Evolutionary conservation across 2,113 vertebrate species (phyloP).

Genomic region (Sinocyclocheilus maitianheensis): DNA sequence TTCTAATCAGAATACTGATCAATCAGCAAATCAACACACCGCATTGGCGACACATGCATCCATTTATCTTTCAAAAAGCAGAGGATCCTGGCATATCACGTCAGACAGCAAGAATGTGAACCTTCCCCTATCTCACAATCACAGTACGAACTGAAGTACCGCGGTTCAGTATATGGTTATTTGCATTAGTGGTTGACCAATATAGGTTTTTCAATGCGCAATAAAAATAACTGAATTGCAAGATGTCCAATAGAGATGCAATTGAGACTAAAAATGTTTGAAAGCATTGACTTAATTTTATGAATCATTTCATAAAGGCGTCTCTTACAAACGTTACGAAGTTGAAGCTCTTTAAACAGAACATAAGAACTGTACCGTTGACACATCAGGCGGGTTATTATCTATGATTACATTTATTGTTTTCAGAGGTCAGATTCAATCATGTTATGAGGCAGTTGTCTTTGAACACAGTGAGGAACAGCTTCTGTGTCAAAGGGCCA

Average conservation of each 20-base stretch:
- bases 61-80: slow-evolving; percentile 4
- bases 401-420: not conserved
- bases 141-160: not conserved
- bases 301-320: not conserved
- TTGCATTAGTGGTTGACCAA: not conserved
- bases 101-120: slow-evolving; percentile 33
- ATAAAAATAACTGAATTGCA: not conserved
- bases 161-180: not conserved
- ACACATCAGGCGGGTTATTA: not conserved
- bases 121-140: slow-evolving; percentile 28
- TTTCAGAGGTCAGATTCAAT: not conserved
- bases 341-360: not conserved
- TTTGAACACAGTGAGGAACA: not conserved
- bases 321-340: not conserved
- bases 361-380: not conserved
- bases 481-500: slow-evolving; percentile 23
- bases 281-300: too few species aligned
- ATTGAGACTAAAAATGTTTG: too few species aligned
- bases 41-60: not conserved
- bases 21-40: not conserved
- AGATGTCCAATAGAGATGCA: too few species aligned
- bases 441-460: not conserved
- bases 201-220: not conserved
- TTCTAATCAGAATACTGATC: not conserved
- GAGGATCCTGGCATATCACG: not conserved